phyloP scores from a whole-genome alignment of 37 sponge, comb jelly and placozoan genomes.

The Cladorhizidae sp. region DNA sequence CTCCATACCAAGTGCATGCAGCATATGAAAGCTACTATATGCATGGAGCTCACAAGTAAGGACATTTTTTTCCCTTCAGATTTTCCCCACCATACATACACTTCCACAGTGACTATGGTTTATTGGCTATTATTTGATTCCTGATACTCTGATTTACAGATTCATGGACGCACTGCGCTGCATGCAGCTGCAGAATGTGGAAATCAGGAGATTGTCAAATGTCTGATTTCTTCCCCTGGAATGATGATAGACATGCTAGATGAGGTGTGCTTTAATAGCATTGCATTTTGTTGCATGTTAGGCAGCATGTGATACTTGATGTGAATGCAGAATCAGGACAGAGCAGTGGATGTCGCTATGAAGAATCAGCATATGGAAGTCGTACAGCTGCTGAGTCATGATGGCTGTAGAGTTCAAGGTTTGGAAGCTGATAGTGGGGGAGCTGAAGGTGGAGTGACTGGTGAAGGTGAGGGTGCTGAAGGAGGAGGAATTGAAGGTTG shows the following conservation, averaged over 20 bases:
- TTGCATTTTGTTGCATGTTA: background rate
- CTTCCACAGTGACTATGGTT: background rate
- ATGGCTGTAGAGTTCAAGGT: background rate
- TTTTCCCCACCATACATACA: too few relatives aligned
- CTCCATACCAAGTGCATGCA: too few relatives aligned
- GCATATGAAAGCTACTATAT: too few relatives aligned
- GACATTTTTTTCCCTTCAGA: too few relatives aligned
- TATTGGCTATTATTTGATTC: too few relatives aligned
- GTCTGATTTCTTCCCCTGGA: background rate
- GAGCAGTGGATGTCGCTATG: background rate
- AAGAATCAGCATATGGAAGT: background rate
- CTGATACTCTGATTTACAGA: too few relatives aligned
- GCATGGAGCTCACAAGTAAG: too few relatives aligned
- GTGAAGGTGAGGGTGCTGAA: background rate
- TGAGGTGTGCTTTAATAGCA: background rate
- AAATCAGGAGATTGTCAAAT: background rate
- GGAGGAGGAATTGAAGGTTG: background rate
- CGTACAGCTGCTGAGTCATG: background rate
- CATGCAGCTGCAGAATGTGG: slow-evolving; percentile 2
- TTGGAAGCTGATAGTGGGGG: background rate
- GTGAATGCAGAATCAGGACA: background rate
- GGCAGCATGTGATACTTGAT: background rate
- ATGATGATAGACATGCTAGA: background rate
- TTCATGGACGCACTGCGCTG: background rate
- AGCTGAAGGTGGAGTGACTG: background rate